A percentile compares a stretch with the other conserved stretches of the same genome.
Evolutionary conservation across 2,888 invertebrate genomes (phyloP).

Genomic region (Andricus curvator): DNA sequence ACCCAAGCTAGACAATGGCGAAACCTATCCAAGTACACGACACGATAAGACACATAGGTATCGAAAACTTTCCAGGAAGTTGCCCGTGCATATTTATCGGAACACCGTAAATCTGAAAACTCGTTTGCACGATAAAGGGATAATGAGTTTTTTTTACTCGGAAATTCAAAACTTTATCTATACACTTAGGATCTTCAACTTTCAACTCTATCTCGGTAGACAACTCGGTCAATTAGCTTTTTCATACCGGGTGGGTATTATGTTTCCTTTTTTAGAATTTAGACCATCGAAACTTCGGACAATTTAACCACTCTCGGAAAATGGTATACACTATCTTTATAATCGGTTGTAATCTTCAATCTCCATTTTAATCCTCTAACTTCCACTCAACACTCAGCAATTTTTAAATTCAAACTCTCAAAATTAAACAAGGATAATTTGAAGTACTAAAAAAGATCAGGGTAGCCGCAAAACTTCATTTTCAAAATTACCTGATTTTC

Average conservation of each 20-base stretch:
- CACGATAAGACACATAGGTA: slow-evolving; percentile 36
- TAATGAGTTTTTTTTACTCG: slow-evolving; percentile 33
- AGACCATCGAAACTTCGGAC: background rate
- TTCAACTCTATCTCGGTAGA: background rate
- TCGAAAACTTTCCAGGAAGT: slow-evolving; percentile 30
- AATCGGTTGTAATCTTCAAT: background rate
- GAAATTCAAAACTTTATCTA: background rate
- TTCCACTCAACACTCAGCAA: too few relatives aligned
- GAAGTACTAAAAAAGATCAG: too few relatives aligned
- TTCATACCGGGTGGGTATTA: background rate
- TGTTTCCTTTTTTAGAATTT: background rate
- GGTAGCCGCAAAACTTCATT: too few relatives aligned
- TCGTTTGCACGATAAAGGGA: slow-evolving; percentile 24
- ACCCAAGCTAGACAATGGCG: slow-evolving; percentile 53
- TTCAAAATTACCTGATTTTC: too few relatives aligned
- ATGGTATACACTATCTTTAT: background rate
- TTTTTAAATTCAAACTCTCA: too few relatives aligned
- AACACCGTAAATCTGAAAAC: slow-evolving; percentile 21
- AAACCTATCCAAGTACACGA: slow-evolving; percentile 41
- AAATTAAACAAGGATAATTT: too few relatives aligned
- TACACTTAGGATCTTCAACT: background rate
- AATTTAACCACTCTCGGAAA: background rate
- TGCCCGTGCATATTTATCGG: slow-evolving; percentile 31
- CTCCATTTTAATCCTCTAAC: background rate
- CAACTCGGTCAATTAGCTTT: background rate